These are phyloP conservation scores for Benthosema pterotum DNA, from an alignment of 2,797 vertebrate species.

Conservation along the genomic window DNA sequence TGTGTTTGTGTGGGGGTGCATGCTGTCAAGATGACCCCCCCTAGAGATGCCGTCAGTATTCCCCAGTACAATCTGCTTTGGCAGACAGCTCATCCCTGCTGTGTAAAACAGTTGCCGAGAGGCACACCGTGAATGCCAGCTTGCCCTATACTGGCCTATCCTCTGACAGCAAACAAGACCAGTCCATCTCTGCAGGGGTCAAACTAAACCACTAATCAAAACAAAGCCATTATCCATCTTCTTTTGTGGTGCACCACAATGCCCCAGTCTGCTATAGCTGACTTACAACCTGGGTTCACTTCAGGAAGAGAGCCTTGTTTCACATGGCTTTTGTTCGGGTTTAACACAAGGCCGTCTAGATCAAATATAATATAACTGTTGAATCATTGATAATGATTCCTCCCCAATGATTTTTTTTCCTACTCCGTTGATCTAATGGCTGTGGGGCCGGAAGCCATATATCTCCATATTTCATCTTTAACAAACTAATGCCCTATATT, in stretches of 20 bases:
- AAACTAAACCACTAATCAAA: slow-evolving; percentile 69
- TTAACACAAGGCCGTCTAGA: slow-evolving; percentile 17
- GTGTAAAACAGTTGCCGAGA: slow-evolving; percentile 60
- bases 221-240: slow-evolving; percentile 57
- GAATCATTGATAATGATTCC: slow-evolving; percentile 48
- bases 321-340: slow-evolving; percentile 16
- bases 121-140: slow-evolving; percentile 62
- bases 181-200: slow-evolving; percentile 60
- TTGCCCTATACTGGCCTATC: slow-evolving; percentile 42
- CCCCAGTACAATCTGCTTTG: slow-evolving; percentile 59
- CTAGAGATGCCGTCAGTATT: slow-evolving; percentile 41
- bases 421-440: slow-evolving; percentile 29
- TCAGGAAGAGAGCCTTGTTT: neutral
- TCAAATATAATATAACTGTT: slow-evolving; percentile 44
- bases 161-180: slow-evolving; percentile 42
- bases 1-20: slow-evolving; percentile 12
- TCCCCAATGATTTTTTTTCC: slow-evolving; percentile 51
- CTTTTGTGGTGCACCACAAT: slow-evolving; percentile 41
- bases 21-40: slow-evolving; percentile 54
- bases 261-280: slow-evolving; percentile 3
- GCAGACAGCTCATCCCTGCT: slow-evolving; percentile 63
- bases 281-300: slow-evolving; percentile 36
- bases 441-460: too few relatives aligned
- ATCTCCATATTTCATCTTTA: too few relatives aligned
- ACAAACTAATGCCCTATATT: neutral